Evolutionary conservation across 2,888 invertebrate genomes (phyloP).

Genomic region (Noctua pronuba): DNA sequence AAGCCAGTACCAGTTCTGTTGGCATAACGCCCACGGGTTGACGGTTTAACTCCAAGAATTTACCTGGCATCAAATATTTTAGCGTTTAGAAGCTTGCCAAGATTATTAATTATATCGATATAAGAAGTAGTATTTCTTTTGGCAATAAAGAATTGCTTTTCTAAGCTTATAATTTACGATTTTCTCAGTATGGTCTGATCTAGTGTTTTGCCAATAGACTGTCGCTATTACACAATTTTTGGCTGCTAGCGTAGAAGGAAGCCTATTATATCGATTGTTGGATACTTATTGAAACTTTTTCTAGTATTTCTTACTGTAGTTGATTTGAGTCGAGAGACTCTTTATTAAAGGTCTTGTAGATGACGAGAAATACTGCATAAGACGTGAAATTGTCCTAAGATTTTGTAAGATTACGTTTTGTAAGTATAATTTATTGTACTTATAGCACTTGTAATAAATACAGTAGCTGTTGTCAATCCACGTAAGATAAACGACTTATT

Average conservation of each 20-base stretch:
- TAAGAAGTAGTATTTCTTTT: slow-evolving; percentile 27
- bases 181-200: neutral
- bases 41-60: slow-evolving; percentile 42
- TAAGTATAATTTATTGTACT: neutral
- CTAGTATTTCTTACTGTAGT: neutral
- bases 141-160: slow-evolving; percentile 7
- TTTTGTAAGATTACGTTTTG: slow-evolving; percentile 11
- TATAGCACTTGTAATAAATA: slow-evolving; percentile 20
- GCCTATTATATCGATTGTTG: slow-evolving; percentile 1
- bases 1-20: slow-evolving; percentile 21
- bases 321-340: neutral
- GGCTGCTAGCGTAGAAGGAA: slow-evolving; percentile 1
- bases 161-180: neutral
- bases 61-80: slow-evolving; percentile 54
- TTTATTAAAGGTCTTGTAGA: neutral
- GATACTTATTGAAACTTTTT: slow-evolving; percentile 1
- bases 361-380: neutral
- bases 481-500: slow-evolving; percentile 25
- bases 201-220: slow-evolving; percentile 5
- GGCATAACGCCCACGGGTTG: slow-evolving; percentile 52
- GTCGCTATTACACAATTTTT: slow-evolving; percentile 17
- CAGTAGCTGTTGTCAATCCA: slow-evolving; percentile 34
- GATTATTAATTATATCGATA: slow-evolving; percentile 32
- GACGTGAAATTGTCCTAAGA: neutral
- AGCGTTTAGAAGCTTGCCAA: slow-evolving; percentile 45